Evolutionary conservation across 2,888 invertebrate genomes (phyloP).

Genomic region (Macropis europaea): DNA sequence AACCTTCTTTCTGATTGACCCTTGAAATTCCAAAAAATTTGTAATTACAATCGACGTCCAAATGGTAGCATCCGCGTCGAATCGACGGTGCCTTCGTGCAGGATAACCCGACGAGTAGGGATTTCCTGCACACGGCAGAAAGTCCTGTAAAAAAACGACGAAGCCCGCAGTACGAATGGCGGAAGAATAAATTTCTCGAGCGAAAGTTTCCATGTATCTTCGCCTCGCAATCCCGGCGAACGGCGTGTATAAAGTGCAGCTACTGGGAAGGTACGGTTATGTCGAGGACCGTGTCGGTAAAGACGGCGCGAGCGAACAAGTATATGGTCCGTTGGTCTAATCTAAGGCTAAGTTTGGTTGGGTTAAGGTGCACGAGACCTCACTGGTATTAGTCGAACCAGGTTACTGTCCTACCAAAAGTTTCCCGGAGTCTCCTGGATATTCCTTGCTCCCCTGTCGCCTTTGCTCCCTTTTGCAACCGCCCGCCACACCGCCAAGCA

Average conservation of each 20-base stretch:
- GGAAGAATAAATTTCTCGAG: conserved; percentile 22
- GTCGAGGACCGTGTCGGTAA: conserved; percentile 50
- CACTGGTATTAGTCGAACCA: conserved; percentile 68
- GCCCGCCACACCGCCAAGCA: conserved; percentile 23
- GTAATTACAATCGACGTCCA: too few relatives aligned
- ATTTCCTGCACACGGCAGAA: not conserved
- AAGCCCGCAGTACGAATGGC: not conserved
- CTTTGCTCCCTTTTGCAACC: conserved; percentile 33
- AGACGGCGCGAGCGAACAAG: conserved; percentile 52
- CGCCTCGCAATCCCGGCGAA: conserved; percentile 32
- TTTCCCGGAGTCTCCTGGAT: conserved; percentile 51
- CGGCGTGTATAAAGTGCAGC: conserved; percentile 43
- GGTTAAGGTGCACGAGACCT: conserved; percentile 70
- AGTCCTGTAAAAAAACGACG: not conserved
- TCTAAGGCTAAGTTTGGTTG: conserved; percentile 72
- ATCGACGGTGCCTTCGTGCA: too few relatives aligned
- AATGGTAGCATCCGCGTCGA: too few relatives aligned
- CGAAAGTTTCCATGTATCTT: conserved; percentile 37
- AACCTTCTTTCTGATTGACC: too few relatives aligned
- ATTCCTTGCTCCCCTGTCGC: conserved; percentile 38
- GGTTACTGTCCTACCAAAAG: conserved; percentile 59
- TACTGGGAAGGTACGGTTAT: conserved; percentile 59
- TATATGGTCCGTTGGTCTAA: conserved; percentile 70
- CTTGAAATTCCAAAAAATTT: too few relatives aligned
- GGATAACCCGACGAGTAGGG: not conserved